Conservation (phyloP, 2,888 invertebrate genomes). For the Blastobasis lacticolella region DNA sequence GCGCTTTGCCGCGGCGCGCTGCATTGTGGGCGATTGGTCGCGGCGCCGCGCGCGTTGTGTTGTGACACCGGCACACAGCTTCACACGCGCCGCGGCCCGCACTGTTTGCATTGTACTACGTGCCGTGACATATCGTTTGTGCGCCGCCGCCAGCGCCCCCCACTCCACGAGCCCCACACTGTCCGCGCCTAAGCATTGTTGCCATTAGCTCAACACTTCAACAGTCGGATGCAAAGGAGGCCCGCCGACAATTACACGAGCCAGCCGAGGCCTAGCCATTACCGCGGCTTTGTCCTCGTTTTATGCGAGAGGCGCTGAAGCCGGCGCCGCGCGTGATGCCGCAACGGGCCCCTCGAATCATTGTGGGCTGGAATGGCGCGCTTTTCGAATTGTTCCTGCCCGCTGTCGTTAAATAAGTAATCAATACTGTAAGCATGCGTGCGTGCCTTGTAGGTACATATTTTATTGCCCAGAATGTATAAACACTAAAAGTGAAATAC, state of each 20-base stretch:
- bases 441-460: too few relatives aligned
- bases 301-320: conserved; percentile 19
- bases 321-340: conserved; percentile 25
- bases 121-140: conserved; percentile 68
- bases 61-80: conserved; percentile 52
- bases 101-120: conserved; percentile 70
- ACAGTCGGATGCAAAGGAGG: conserved; percentile 40
- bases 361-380: too few relatives aligned
- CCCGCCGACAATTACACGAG: conserved; percentile 45
- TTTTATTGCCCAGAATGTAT: too few relatives aligned
- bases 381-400: too few relatives aligned
- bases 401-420: too few relatives aligned
- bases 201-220: conserved; percentile 22
- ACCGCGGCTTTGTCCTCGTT: conserved; percentile 29
- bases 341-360: conserved; percentile 20
- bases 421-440: too few relatives aligned
- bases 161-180: conserved; percentile 34
- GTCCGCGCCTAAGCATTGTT: conserved; percentile 43
- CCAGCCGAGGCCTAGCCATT: conserved; percentile 30
- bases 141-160: conserved; percentile 14
- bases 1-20: conserved; percentile 35
- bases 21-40: conserved; percentile 60
- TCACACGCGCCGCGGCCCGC: conserved; percentile 59
- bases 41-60: conserved; percentile 53
- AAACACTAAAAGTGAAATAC: too few relatives aligned